Base-by-base conservation (phyloP, 2,113 vertebrate species). In the Rafetus swinhoei region DNA sequence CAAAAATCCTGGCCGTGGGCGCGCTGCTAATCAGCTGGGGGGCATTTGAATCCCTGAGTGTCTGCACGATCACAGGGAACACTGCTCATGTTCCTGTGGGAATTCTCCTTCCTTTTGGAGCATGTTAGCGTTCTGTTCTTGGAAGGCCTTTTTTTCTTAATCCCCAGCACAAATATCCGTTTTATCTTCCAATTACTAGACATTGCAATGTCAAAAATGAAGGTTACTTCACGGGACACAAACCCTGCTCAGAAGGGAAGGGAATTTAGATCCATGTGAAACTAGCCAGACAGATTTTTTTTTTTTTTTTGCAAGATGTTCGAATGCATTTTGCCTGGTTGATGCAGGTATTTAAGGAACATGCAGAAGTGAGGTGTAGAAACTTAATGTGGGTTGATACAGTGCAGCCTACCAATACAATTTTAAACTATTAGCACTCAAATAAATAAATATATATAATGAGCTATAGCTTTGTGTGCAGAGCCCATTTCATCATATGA, bases 131-230 rank as follows among this genome's bases (percentile, higher is more conserved):
- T 79, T 50, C 56, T 19, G 29, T 19, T 45, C 39, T 13, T 65
- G 79, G 56, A 65, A 77, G 86, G 72, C 69, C 53, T 35, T 77
- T 82, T 91, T 60, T 69, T 39, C 22, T 45, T 25, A 2, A 6
- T 56, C 72, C 25, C 62, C 32, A 6, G 87, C 79, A 59, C 74
- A 22, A 60, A 45, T 3, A 6, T 86, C 91, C 1, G 6, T 54
- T 0, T 65, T 65, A 32, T 76, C 84, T 1, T 87, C 89, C 13
- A 0, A 0, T 2, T 0, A 4, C 1, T 0, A 1, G 45, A 81
- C 91, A 93, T 69, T 95, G 93, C 96, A 80, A 5, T 93, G 93
- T 94, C 94, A 93, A 65, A 93, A 77, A 93, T 91, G 45, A 79
- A 11, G 89, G 79, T 54, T 55, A 82, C 53, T 86, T 79, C 77